Base-by-base conservation (phyloP, 2,888 invertebrate genomes). In the Gastracanthus pulcherrimus region DNA sequence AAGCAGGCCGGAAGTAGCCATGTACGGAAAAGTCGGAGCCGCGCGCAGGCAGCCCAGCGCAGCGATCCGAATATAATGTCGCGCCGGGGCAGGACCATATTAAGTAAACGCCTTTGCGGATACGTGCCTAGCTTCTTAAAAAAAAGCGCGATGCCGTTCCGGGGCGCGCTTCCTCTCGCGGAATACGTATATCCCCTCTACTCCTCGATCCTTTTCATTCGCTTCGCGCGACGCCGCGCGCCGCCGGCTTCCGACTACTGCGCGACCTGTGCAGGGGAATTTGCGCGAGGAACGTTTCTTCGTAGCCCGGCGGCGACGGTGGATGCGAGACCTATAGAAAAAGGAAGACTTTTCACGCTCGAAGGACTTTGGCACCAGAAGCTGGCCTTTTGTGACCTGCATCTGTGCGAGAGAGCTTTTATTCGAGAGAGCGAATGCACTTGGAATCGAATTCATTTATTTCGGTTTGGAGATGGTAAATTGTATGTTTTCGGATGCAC, bases 1-100 rank as follows among this genome's bases (percentile, higher is more conserved):
- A 70, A 84, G 70, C 72, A 84, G 82, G 82, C 89, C 89, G 89
- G 89, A 89, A 89, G 89, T 87, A 80, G 83, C 89, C 89, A 88
- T 87, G 85, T 89, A 89, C 84, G 87, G 89, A 85, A 88, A 88
- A 86, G 85, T 85, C 84, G 78, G 75, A 67, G 85, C 85, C 85
- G 41, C 11, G 41, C 11, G 41, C 83, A 82, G 7, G 51, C 11
- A n/a, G 55, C 87, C 84, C 62, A 66, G 78, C 77, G 76, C 83
- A 84, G 81, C 84, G 86, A 80, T 83, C 79, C 87, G 84, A 82
- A 85, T 86, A 87, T 86, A 86, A 87, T 85, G 86, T 86, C 83
- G 85, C 85, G 55, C n/a, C n/a, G 34, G 34, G 84, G 76, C 78
- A 81, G 80, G 38, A 69, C 83, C 83, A 78, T 83, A 83, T 83